Evolutionary conservation across 64 coral and sea anemone species (phyloP).

Genomic region (Montipora efflorescens): DNA sequence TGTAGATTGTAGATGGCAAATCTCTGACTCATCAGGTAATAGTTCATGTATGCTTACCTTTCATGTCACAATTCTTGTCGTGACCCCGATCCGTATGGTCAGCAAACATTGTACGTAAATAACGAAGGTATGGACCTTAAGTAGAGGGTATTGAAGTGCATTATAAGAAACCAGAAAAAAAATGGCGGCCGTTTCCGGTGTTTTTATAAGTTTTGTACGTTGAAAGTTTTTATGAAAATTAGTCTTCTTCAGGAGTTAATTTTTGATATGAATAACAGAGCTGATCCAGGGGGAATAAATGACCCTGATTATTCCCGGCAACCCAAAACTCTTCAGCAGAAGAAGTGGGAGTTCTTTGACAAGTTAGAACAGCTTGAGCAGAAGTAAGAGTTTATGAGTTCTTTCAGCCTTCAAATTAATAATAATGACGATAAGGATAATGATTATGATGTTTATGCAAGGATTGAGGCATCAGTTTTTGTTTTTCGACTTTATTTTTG

Average conservation of each 20-base stretch:
- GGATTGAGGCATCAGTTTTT: no score
- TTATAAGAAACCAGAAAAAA: neutral
- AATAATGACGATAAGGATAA: neutral
- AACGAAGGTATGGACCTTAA: no score
- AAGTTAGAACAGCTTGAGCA: constrained; percentile 82
- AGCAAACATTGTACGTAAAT: neutral
- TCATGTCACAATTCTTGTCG: neutral
- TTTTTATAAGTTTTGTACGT: neutral
- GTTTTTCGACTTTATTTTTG: no score
- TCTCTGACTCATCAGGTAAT: no score
- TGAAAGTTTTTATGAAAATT: no score
- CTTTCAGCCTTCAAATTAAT: neutral
- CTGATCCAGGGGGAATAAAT: constrained; percentile 27
- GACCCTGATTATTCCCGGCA: neutral
- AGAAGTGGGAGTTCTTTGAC: constrained; percentile 89
- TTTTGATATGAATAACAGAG: constrained; percentile 53
- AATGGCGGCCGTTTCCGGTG: neutral
- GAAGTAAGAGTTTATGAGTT: constrained; percentile 62
- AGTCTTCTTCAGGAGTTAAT: neutral
- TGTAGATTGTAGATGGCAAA: neutral
- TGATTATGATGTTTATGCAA: no score
- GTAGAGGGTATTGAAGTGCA: neutral
- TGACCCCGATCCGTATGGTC: neutral
- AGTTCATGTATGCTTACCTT: neutral
- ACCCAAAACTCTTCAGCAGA: constrained; percentile 53